Percentiles rank a stretch among this genome's conserved stretches.
Conservation (phyloP, 2,113 vertebrate genomes). For the Herpailurus yagouaroundi region DNA sequence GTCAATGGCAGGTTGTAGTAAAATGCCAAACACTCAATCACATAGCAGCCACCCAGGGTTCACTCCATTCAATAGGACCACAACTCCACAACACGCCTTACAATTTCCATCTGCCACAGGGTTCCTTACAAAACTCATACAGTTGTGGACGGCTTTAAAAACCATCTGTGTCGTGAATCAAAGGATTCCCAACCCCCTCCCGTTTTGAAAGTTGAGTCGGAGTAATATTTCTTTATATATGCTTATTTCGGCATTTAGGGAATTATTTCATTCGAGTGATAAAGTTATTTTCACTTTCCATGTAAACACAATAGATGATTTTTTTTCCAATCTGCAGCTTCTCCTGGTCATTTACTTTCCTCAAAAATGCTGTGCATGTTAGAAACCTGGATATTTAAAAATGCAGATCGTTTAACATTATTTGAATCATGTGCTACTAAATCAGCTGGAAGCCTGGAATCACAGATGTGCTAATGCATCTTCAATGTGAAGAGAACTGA, state of each 20-base stretch:
- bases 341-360: not conserved
- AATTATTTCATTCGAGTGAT: not conserved
- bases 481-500: constrained; percentile 54
- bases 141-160: not conserved
- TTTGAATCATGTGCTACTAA: constrained; percentile 30
- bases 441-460: not conserved
- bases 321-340: not conserved
- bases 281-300: not conserved
- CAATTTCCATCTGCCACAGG: not conserved
- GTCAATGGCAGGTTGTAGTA: not conserved
- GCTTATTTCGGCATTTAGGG: not conserved
- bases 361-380: not conserved
- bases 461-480: constrained; percentile 36
- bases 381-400: constrained; percentile 58
- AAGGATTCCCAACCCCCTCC: not conserved
- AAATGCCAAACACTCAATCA: not conserved
- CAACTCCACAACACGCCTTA: not conserved
- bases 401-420: not conserved
- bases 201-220: not conserved
- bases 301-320: not conserved
- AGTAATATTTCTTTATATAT: not conserved
- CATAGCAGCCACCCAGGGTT: not conserved
- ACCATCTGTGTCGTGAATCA: not conserved
- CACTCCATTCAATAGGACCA: not conserved
- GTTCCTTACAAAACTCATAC: not conserved